Evolutionary conservation across 2,113 vertebrate genomes (phyloP), one percentile per base, ranked within the genome.

Genomic region (Phainopepla nitens): DNA sequence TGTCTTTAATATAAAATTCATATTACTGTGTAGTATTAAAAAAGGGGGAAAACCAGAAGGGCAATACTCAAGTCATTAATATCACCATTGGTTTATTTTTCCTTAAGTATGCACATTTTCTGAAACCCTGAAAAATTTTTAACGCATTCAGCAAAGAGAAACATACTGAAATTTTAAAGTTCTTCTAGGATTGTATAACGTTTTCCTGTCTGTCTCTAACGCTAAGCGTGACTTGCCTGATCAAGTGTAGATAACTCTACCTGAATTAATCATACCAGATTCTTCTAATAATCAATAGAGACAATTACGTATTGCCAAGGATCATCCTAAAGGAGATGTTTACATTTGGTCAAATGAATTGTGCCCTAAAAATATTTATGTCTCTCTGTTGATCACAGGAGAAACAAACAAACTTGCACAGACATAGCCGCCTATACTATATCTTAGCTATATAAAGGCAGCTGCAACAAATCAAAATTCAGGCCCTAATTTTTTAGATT

Each of bases 21-120:
- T 88, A 44, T 57, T 76, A 72, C 16, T 28, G 1, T 15, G 25
- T 9, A 68, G 4, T 29, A 51, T 58, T 61, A 53, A 73, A 69
- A 50, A 13, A n/a, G 3, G 1, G 3, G 5, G 35, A 8, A 31
- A 54, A 54, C 2, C 12, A 11, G 44, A 87, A 36, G 1, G 9
- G 8, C 2, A 64, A 27, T 79, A 60, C 6, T 1, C 15, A 50
- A 54, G 35, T 62, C 13, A 51, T 39, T 73, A 57, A 28, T 31
- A 16, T 39, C 21, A 19, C 1, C 16, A 22, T 2, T 45, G 7
- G 2, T 71, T 65, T 71, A 5, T 45, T 81, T 93, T 77, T 15
- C 13, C 21, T 58, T 39, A 77, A 69, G 2, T 54, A 58, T 14
- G 17, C 2, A 31, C 5, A 16, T 42, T 60, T 89, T 87, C 20